Percentiles rank a stretch among this genome's conserved stretches.
Conservation (phyloP, 2,113 vertebrate species). For the Oenanthe melanoleuca region DNA sequence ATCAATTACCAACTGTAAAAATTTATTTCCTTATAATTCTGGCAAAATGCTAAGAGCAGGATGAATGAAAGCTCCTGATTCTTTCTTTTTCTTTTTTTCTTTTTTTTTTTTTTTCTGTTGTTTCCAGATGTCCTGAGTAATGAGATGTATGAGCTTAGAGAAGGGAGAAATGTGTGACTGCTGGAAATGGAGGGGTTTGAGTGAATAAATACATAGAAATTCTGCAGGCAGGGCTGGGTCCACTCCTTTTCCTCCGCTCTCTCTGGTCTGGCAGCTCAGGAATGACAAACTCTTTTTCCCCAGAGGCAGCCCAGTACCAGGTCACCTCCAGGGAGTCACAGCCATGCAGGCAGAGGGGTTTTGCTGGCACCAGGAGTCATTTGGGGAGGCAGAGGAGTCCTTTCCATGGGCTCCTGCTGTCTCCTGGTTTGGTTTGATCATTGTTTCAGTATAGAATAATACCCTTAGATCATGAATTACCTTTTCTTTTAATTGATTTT, state of each 20-base stretch:
- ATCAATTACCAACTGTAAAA: neutral
- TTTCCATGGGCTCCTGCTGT: neutral
- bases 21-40: neutral
- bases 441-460: neutral
- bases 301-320: neutral
- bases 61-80: neutral
- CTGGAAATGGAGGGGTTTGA: neutral
- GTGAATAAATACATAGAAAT: neutral
- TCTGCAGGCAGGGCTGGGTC: neutral
- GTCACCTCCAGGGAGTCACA: rapidly evolving
- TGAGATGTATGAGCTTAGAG: neutral
- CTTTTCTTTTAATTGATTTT: neutral
- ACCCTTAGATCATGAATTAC: neutral
- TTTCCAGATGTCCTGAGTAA: neutral
- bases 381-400: neutral
- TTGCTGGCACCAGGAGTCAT: neutral
- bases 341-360: neutral
- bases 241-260: neutral
- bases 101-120: neutral
- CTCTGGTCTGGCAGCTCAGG: neutral
- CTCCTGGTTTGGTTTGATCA: rapidly evolving
- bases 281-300: rapidly evolving
- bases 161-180: neutral
- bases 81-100: neutral
- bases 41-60: neutral